A percentile compares a stretch with the other conserved stretches of the same genome.
Evolutionary conservation across 2,888 invertebrate genomes (phyloP).

Genomic region (Parnassius apollo): DNA sequence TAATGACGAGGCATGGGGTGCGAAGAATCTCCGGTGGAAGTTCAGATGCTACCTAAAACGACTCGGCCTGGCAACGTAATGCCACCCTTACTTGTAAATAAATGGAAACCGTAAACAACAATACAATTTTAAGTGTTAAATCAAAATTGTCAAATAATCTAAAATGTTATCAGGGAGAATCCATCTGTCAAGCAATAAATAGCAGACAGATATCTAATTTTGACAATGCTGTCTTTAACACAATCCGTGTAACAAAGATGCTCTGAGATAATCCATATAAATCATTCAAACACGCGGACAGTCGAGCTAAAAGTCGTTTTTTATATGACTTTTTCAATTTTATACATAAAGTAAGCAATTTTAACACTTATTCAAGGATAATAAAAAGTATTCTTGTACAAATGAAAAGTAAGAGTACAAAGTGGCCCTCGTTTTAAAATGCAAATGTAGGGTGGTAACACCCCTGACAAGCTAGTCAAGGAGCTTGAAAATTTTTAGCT

Average conservation of each 20-base stretch:
- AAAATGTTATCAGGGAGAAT: neutral
- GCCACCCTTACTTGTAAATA: too few relatives aligned
- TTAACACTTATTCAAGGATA: neutral
- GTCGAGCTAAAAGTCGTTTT: conserved; percentile 26
- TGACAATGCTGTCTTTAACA: conserved; percentile 37
- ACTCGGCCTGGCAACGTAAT: too few relatives aligned
- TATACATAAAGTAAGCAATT: conserved; percentile 1
- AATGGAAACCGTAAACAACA: neutral
- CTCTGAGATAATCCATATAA: conserved; percentile 46
- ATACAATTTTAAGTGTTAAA: conserved; percentile 16
- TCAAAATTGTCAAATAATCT: conserved; percentile 20
- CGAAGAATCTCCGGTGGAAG: too few relatives aligned
- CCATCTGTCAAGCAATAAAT: conserved; percentile 24
- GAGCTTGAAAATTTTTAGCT: conserved; percentile 26
- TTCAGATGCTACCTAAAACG: too few relatives aligned
- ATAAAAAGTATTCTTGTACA: conserved; percentile 7
- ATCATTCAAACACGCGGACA: conserved; percentile 42
- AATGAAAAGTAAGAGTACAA: conserved; percentile 8
- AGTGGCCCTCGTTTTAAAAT: conserved; percentile 56
- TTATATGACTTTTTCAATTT: conserved; percentile 19
- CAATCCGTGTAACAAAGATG: conserved; percentile 40
- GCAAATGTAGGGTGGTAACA: conserved; percentile 51
- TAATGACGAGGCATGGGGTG: too few relatives aligned
- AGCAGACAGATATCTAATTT: conserved; percentile 20
- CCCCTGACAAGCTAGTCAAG: conserved; percentile 37